Conservation (phyloP, 2,888 invertebrate genomes). For the Flexamia atlantica region DNA sequence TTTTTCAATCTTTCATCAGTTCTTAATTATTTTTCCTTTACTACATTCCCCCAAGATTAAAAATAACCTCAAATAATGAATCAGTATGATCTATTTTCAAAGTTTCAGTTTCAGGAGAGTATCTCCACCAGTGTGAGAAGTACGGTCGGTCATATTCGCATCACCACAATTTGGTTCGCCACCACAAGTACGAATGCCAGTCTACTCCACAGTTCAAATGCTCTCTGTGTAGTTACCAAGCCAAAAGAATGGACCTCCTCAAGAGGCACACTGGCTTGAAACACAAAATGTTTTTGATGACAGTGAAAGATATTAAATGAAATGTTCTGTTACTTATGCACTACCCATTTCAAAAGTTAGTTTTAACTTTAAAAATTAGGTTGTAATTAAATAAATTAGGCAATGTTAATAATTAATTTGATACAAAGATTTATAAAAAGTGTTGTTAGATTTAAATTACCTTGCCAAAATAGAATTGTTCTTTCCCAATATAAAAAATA, state of each 20-base stretch:
- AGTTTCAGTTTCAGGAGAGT: constrained; percentile 1
- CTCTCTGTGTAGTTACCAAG: constrained; percentile 66
- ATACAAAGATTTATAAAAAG: too few relatives aligned
- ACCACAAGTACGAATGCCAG: constrained; percentile 75
- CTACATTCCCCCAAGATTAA: too few relatives aligned
- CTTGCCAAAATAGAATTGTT: too few relatives aligned
- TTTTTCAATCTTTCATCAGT: too few relatives aligned
- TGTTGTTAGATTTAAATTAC: too few relatives aligned
- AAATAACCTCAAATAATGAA: not conserved
- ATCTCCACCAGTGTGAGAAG: constrained; percentile 6
- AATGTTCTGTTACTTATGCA: not conserved
- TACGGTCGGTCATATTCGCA: constrained; percentile 35
- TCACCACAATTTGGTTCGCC: constrained; percentile 65
- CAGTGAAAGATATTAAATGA: not conserved
- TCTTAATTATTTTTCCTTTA: too few relatives aligned
- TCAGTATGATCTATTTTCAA: not conserved
- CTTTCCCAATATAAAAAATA: too few relatives aligned
- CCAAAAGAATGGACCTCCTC: constrained; percentile 62
- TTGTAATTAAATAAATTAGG: too few relatives aligned
- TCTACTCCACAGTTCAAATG: constrained; percentile 64
- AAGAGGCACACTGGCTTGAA: not conserved
- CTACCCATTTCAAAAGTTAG: too few relatives aligned
- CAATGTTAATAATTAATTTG: too few relatives aligned
- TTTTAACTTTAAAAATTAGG: too few relatives aligned
- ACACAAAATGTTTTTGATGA: not conserved